A percentile compares a stretch with the other conserved stretches of the same genome.
Conservation (phyloP, 1,140 invertebrate species). For the Coptotermes formosanus region DNA sequence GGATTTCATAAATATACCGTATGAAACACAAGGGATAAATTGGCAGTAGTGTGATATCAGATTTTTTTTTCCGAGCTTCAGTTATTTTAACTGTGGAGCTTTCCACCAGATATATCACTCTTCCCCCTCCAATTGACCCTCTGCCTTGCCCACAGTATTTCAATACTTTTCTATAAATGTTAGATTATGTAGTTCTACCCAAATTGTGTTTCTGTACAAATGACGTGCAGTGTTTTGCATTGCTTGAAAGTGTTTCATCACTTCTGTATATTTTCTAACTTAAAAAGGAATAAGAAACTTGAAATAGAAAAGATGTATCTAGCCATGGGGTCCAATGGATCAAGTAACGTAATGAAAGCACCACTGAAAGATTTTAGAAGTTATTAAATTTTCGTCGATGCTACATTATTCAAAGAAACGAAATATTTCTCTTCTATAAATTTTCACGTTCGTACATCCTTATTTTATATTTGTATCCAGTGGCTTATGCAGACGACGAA, state of each 20-base stretch:
- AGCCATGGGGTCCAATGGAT: background rate
- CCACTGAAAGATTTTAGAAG: too few relatives aligned
- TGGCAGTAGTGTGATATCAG: background rate
- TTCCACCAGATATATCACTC: background rate
- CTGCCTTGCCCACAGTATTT: background rate
- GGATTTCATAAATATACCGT: background rate
- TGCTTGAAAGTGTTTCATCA: background rate
- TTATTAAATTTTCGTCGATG: background rate
- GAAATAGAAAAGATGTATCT: background rate
- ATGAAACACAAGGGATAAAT: background rate
- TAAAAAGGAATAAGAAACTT: background rate
- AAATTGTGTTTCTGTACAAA: background rate
- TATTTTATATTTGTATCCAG: background rate
- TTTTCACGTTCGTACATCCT: background rate
- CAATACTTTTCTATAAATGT: background rate
- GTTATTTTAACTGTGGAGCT: constrained; percentile 5
- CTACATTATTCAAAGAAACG: background rate
- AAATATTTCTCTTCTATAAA: background rate
- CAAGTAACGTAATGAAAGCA: too few relatives aligned
- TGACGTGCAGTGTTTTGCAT: background rate
- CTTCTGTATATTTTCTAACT: background rate
- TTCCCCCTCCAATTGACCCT: background rate
- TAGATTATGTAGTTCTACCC: background rate
- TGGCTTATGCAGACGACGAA: too few relatives aligned
- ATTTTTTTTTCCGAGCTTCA: background rate